These are phyloP conservation scores for Aselliscus stoliczkanus DNA, from an alignment of 2,797 vertebrate species.

Conservation along the genomic window DNA sequence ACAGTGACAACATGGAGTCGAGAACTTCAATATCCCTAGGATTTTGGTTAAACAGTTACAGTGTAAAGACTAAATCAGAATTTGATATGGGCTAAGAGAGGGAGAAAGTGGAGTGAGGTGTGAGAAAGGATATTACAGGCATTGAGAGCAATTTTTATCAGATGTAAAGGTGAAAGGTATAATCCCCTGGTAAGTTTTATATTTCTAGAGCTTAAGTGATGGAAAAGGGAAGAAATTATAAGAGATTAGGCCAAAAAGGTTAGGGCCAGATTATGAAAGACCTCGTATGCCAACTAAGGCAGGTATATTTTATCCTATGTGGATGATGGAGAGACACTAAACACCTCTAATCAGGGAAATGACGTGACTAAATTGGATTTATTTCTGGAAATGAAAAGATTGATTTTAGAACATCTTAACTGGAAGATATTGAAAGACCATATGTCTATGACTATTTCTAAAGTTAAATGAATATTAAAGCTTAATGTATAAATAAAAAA, in stretches of 20 bases:
- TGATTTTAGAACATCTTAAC: constrained; percentile 72
- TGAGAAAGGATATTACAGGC: neutral
- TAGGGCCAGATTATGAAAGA: neutral
- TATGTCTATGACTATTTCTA: constrained; percentile 59
- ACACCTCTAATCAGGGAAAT: constrained; percentile 64
- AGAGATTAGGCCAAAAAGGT: neutral
- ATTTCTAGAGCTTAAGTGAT: neutral
- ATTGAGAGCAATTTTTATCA: neutral
- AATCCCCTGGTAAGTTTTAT: neutral
- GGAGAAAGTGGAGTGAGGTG: neutral
- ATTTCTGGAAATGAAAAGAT: constrained; percentile 71
- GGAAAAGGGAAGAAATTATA: neutral
- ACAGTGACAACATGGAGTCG: neutral
- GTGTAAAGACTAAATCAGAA: neutral
- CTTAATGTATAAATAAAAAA: constrained; percentile 75
- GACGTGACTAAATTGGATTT: constrained; percentile 57
- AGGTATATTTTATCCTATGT: neutral
- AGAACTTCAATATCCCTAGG: neutral
- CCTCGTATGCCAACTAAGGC: neutral
- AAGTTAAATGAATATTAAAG: constrained; percentile 72
- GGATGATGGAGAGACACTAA: constrained; percentile 40
- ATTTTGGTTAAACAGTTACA: neutral
- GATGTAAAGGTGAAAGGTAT: neutral
- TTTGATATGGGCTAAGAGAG: neutral
- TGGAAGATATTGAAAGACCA: constrained; percentile 61